Evolutionary conservation across 2,888 invertebrate species (phyloP), one percentile per base, ranked within the genome.

Genomic region (Lissocephala sabroskyi): DNA sequence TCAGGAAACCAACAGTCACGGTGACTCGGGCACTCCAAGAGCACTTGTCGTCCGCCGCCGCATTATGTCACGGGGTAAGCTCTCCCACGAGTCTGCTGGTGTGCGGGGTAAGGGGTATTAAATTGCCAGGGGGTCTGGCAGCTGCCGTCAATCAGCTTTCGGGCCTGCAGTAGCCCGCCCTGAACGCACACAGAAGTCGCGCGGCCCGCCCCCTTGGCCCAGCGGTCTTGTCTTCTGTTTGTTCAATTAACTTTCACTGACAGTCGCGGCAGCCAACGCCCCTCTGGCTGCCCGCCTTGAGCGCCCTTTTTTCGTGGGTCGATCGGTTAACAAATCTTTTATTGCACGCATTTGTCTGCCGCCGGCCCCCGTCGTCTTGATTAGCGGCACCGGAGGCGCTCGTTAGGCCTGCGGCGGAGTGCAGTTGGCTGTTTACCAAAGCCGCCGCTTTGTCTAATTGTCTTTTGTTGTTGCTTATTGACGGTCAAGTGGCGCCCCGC

Each of bases 221-320:
- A n/a, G n/a, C n/a, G n/a, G n/a, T n/a, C n/a, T n/a, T n/a, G n/a
- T n/a, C n/a, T n/a, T n/a, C n/a, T n/a, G 35, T 46, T 18, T 52
- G 61, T 49, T 50, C 58, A 62, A 65, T 62, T 62, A 62, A 62
- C 65, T 62, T 62, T 62, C 62, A 58, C 62, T 53, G 45, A 16
- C 23, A 23, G 23, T 17, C n/a, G 18, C 14, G 37, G 11, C 45
- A 14, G 30, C 11, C 18, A 33, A 42, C 35, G 11, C 30, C n/a
- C n/a, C 23, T 23, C 23, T 23, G 23, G 7, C 4, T 23, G 23
- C n/a, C n/a, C n/a, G 30, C 30, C 30, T 11, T 3, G 30, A 10
- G 30, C 30, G 30, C 30, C 30, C 30, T 30, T 30, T 30, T 30
- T 30, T 30, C n/a, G 23, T 23, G 3, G 23, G 23, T 7, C 7